Conservation (phyloP, 2,888 invertebrate species). For the Heliothis peltigera region DNA sequence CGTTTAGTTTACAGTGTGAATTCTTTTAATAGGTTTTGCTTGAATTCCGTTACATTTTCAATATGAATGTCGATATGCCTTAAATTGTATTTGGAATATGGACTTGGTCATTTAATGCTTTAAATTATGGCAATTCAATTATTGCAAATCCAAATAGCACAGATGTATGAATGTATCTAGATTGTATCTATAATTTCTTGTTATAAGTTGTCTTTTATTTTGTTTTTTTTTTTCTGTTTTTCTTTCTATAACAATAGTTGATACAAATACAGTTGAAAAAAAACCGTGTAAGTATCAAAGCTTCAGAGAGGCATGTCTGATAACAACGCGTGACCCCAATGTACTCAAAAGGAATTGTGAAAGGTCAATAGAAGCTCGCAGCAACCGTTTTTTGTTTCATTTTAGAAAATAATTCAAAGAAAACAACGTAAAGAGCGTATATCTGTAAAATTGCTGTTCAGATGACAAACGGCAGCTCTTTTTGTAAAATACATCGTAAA, state of each 20-base stretch:
- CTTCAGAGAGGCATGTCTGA: background rate
- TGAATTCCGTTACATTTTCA: slow-evolving; percentile 27
- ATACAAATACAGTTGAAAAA: no score
- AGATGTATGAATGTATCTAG: no score
- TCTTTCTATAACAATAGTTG: no score
- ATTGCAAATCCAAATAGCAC: no score
- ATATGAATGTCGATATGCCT: no score
- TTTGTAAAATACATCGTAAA: slow-evolving; percentile 27
- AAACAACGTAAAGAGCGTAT: slow-evolving; percentile 22
- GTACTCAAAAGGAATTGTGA: slow-evolving; percentile 16
- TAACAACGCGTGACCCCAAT: slow-evolving; percentile 1
- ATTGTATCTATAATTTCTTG: no score
- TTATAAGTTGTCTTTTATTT: no score
- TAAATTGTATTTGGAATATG: no score
- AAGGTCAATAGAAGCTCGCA: slow-evolving; percentile 27
- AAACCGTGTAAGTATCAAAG: no score
- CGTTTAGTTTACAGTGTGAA: slow-evolving; percentile 38
- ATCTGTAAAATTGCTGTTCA: slow-evolving; percentile 14
- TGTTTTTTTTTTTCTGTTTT: no score
- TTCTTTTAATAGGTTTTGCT: slow-evolving; percentile 34
- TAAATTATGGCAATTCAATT: no score
- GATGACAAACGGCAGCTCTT: slow-evolving; percentile 34
- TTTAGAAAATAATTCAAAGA: slow-evolving; percentile 42
- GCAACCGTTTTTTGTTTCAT: slow-evolving; percentile 30
- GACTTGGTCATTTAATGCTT: no score